A percentile compares a stretch with the other conserved stretches of the same genome.
Evolutionary conservation across 2,797 vertebrate species (phyloP).

Genomic region (Margarornis squamiger): DNA sequence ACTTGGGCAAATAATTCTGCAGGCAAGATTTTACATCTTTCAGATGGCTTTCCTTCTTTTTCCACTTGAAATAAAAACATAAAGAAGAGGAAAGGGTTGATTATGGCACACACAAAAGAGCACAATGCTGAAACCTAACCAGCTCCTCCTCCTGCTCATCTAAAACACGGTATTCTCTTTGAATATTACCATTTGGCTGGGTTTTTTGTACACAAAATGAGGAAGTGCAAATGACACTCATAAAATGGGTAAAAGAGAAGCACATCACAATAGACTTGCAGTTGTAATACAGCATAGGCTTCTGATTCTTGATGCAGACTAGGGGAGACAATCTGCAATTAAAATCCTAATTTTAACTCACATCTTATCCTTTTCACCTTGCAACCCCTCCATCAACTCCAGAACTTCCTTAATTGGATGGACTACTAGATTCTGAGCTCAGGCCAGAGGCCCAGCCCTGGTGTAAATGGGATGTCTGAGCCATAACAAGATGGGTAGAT

Average conservation of each 20-base stretch:
- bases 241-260: constrained; percentile 1
- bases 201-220: background rate
- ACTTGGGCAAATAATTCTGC: background rate
- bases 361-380: background rate
- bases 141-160: background rate
- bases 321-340: background rate
- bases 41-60: constrained; percentile 4
- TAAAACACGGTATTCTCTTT: background rate
- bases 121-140: background rate
- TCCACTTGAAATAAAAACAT: background rate
- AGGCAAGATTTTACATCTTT: constrained; percentile 13
- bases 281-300: background rate
- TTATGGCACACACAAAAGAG: background rate
- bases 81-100: background rate
- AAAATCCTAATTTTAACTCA: constrained; percentile 1
- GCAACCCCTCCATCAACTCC: background rate
- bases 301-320: background rate
- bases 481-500: background rate
- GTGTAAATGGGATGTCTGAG: background rate
- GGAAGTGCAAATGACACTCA: background rate
- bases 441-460: background rate
- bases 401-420: background rate
- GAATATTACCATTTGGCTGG: background rate
- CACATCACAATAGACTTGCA: background rate
- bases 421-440: background rate